These are phyloP conservation scores for Lagorchestes hirsutus DNA, from an alignment of 2,797 vertebrate species.

Conservation along the genomic window DNA sequence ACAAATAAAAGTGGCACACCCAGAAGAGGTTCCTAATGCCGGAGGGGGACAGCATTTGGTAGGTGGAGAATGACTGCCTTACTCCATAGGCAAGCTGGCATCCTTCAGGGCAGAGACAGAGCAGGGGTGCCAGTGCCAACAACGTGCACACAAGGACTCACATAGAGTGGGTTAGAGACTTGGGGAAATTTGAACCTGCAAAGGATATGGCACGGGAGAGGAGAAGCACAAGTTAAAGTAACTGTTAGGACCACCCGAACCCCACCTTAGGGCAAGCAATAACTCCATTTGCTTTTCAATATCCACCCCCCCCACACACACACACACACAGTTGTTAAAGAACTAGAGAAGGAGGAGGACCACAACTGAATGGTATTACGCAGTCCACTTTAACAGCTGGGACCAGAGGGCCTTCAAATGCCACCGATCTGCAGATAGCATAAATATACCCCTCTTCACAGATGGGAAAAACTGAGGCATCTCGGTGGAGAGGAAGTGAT, in stretches of 20 bases:
- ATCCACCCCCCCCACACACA: constrained; percentile 2
- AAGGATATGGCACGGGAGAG: constrained; percentile 49
- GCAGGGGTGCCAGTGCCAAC: constrained; percentile 64
- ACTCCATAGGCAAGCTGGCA: constrained; percentile 61
- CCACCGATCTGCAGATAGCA: neutral
- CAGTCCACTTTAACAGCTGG: neutral
- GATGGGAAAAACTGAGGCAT: constrained; percentile 59
- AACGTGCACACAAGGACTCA: constrained; percentile 71
- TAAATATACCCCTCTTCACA: constrained; percentile 1
- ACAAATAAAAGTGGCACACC: neutral
- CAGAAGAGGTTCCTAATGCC: neutral
- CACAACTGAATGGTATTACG: neutral
- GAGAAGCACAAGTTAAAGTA: constrained; percentile 66
- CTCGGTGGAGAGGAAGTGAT: neutral
- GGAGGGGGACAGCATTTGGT: neutral
- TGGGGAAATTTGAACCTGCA: constrained; percentile 67
- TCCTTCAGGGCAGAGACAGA: constrained; percentile 60
- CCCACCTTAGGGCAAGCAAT: neutral
- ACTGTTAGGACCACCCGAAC: neutral
- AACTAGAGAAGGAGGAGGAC: neutral
- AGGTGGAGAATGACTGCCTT: constrained; percentile 46
- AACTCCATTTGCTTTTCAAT: neutral
- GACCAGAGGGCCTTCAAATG: constrained; percentile 25
- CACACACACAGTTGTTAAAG: neutral
- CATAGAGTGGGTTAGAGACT: constrained; percentile 20